A percentile compares a stretch with the other conserved stretches of the same genome.
Conservation (phyloP, 2,113 vertebrate genomes). For the Atlantisia rogersi region DNA sequence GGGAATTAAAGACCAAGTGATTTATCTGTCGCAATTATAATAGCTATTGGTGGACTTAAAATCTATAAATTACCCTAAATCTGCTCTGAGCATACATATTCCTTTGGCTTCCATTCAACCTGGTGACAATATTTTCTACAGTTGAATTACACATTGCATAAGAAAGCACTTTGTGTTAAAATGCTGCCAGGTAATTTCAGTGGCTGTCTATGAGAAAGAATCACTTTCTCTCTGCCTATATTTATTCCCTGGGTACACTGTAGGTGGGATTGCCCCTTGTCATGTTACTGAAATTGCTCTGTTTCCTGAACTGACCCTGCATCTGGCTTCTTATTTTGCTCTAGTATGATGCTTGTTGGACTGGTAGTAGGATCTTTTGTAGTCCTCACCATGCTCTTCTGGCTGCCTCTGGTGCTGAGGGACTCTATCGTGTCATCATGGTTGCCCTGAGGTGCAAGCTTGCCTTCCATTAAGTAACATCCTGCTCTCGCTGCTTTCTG, state of each 20-base stretch:
- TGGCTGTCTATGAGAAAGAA: background rate
- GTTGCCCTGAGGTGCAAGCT: background rate
- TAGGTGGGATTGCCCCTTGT: background rate
- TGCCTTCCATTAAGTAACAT: background rate
- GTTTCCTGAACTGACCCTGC: background rate
- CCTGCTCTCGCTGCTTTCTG: background rate
- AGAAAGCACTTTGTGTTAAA: background rate
- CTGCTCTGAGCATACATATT: background rate
- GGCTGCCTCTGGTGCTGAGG: background rate
- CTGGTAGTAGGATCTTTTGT: background rate
- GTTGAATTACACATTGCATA: background rate
- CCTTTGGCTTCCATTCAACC: background rate
- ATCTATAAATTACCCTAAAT: background rate
- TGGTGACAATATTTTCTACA: background rate
- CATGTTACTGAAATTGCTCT: background rate
- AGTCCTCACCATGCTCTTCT: accelerated
- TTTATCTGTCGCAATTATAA: background rate
- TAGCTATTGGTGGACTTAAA: background rate
- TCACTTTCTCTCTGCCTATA: background rate
- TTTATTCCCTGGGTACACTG: background rate
- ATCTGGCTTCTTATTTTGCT: background rate
- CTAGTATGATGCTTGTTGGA: background rate
- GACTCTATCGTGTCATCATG: too few relatives aligned
- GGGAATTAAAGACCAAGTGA: background rate
- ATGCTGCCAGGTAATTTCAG: background rate